phyloP scores from a whole-genome alignment of 2,113 vertebrate species.

The Hippocampus comes region DNA sequence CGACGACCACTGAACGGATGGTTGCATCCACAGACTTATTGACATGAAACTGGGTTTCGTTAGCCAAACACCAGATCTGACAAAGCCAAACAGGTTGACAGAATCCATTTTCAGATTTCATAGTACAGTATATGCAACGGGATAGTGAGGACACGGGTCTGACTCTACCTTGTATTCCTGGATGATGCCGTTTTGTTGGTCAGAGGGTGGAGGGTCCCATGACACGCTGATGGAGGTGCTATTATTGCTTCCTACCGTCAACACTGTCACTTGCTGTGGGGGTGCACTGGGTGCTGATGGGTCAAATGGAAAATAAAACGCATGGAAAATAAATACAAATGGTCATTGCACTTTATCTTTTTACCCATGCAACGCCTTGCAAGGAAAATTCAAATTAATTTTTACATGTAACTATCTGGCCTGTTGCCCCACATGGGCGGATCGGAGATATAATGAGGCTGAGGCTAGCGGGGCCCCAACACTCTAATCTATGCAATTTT shows the following conservation, averaged over 20 bases:
- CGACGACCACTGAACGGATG: slow-evolving; percentile 88
- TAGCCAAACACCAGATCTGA: slow-evolving; percentile 94
- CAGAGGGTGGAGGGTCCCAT: slow-evolving; percentile 91
- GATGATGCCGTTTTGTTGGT: slow-evolving; percentile 96
- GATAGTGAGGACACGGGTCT: not conserved
- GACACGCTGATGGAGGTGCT: slow-evolving; percentile 97
- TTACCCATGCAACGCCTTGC: not conserved
- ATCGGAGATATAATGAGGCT: slow-evolving; percentile 30
- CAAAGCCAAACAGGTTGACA: slow-evolving; percentile 50
- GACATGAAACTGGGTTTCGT: slow-evolving; percentile 89
- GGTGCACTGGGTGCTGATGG: slow-evolving; percentile 89
- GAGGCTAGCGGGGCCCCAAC: slow-evolving; percentile 24
- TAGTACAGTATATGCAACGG: slow-evolving; percentile 13
- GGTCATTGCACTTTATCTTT: slow-evolving; percentile 12
- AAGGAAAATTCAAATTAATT: slow-evolving; percentile 1
- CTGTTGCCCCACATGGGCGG: slow-evolving; percentile 25
- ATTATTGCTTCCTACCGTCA: slow-evolving; percentile 91
- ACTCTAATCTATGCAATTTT: slow-evolving; percentile 17
- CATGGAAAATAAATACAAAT: slow-evolving; percentile 33
- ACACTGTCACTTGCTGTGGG: slow-evolving; percentile 92
- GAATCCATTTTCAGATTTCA: slow-evolving; percentile 17
- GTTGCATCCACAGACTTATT: slow-evolving; percentile 92
- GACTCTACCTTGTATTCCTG: slow-evolving; percentile 92
- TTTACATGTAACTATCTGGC: slow-evolving; percentile 24
- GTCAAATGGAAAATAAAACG: slow-evolving; percentile 18